Percentiles rank a stretch among this genome's conserved stretches.
phyloP scores from a whole-genome alignment of 2,888 invertebrate species.

The Pachycephus smyrnensis region DNA sequence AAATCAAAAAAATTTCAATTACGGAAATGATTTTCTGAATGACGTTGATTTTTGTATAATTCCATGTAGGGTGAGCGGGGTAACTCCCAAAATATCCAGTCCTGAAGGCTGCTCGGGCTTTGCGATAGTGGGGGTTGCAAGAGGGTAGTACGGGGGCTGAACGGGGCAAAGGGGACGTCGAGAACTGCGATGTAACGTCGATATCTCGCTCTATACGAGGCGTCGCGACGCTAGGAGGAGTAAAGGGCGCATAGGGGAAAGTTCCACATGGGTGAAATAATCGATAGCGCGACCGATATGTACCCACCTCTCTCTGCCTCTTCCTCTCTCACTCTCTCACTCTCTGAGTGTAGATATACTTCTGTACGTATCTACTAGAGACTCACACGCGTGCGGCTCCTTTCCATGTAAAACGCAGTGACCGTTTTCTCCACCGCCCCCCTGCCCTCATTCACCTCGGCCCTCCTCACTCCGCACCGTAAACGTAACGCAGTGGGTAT shows the following conservation, averaged over 20 bases:
- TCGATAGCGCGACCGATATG: conserved; percentile 66
- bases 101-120: conserved; percentile 24
- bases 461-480: background rate
- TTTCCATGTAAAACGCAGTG: background rate
- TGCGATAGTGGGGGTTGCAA: conserved; percentile 26
- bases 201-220: conserved; percentile 64
- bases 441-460: background rate
- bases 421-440: background rate
- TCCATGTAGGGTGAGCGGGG: background rate
- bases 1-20: too few relatives aligned
- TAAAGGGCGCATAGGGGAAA: conserved; percentile 54
- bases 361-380: background rate
- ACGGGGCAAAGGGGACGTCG: conserved; percentile 4
- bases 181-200: conserved; percentile 63
- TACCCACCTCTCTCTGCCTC: conserved; percentile 20
- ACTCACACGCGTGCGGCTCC: background rate
- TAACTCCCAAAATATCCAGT: conserved; percentile 26
- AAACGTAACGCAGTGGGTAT: too few relatives aligned
- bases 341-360: background rate
- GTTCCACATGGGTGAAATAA: conserved; percentile 65
- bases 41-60: too few relatives aligned
- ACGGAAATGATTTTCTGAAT: too few relatives aligned
- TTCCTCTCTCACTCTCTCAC: background rate
- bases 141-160: conserved; percentile 14
- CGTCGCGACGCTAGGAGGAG: conserved; percentile 51